A percentile compares a stretch with the other conserved stretches of the same genome.
phyloP scores from a whole-genome alignment of 2,797 vertebrate species.

The Dendrocincla tyrannina region DNA sequence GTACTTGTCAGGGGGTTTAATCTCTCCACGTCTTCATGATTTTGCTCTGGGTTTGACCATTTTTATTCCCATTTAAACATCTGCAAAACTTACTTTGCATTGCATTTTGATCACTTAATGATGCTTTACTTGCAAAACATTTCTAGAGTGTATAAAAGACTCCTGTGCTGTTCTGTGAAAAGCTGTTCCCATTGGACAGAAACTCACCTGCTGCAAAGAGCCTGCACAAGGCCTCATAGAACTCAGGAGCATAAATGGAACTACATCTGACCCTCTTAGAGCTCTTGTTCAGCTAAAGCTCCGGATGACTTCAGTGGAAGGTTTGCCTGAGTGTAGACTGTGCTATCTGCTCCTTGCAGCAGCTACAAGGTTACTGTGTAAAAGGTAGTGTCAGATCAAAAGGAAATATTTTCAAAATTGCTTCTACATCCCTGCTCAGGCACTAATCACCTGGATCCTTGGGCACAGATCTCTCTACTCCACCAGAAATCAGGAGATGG shows the following conservation, averaged over 20 bases:
- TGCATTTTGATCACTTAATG: rapidly evolving
- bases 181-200: background rate
- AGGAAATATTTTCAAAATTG: background rate
- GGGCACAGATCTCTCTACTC: rapidly evolving
- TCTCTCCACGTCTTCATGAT: background rate
- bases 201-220: background rate
- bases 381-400: background rate
- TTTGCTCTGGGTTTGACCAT: rapidly evolving
- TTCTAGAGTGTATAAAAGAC: background rate
- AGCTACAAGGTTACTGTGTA: background rate
- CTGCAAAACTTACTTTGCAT: background rate
- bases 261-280: background rate
- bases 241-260: background rate
- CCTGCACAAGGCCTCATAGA: background rate
- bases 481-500: background rate
- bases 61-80: background rate
- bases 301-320: background rate
- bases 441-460: rapidly evolving
- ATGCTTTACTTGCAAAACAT: background rate
- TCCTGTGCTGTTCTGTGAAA: background rate
- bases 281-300: background rate
- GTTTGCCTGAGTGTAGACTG: background rate
- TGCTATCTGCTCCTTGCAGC: background rate
- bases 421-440: background rate
- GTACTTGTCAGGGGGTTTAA: background rate